A percentile compares a stretch with the other conserved stretches of the same genome.
Conservation (phyloP, 1,140 invertebrate species). For the Papilio xuthus region DNA sequence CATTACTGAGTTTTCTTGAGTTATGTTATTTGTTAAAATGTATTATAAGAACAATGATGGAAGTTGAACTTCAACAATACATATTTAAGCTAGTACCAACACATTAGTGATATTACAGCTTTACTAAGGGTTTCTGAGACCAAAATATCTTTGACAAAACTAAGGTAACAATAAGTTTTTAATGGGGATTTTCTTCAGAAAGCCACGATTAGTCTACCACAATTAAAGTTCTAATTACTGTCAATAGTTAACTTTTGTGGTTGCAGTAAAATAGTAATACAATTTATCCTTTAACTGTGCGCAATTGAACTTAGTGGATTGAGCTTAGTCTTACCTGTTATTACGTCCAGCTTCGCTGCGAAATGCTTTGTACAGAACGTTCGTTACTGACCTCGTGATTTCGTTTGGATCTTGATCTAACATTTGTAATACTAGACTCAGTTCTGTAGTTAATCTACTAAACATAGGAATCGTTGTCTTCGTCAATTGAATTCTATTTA, state of each 20-base stretch:
- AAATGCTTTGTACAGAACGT: conserved; percentile 3
- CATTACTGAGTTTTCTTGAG: too few species aligned
- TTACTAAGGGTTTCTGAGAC: too few species aligned
- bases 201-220: neutral
- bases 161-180: too few species aligned
- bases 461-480: neutral
- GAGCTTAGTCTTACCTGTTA: neutral
- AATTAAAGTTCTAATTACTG: conserved; percentile 2
- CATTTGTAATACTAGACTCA: neutral
- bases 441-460: neutral
- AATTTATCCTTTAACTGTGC: neutral
- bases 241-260: conserved; percentile 10
- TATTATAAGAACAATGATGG: too few species aligned
- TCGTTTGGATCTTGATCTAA: neutral
- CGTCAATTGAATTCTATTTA: neutral
- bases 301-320: neutral
- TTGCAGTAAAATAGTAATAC: conserved; percentile 5
- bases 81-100: too few species aligned
- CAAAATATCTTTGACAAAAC: too few species aligned
- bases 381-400: conserved; percentile 10
- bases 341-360: neutral
- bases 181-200: too few species aligned
- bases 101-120: too few species aligned
- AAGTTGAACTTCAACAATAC: too few species aligned
- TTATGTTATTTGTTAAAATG: too few species aligned